Percentiles rank a stretch among this genome's conserved stretches.
Evolutionary conservation across 2,113 vertebrate species (phyloP).

Genomic region (Saimiri boliviensis): DNA sequence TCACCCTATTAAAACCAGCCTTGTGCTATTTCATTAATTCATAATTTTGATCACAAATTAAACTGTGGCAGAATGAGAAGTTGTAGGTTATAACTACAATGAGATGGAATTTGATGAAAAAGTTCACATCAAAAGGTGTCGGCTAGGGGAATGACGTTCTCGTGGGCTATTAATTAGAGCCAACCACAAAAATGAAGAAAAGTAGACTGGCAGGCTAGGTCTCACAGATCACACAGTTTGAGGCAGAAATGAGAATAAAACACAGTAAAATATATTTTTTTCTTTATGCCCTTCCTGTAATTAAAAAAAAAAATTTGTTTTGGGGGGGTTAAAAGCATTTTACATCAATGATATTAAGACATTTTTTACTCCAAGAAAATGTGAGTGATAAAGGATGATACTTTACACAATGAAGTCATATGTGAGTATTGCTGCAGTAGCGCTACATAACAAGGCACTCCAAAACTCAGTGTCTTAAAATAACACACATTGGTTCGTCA

Average conservation of each 20-base stretch:
- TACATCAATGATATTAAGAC: neutral
- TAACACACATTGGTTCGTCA: neutral
- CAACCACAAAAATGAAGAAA: neutral
- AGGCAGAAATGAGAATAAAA: neutral
- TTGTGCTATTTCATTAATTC: conserved; percentile 79
- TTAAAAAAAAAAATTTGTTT: neutral
- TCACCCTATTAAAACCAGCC: conserved; percentile 77
- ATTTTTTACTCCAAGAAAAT: neutral
- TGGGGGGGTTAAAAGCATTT: neutral
- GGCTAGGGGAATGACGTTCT: neutral
- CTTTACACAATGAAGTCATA: neutral
- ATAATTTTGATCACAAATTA: conserved; percentile 75
- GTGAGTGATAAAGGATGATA: neutral
- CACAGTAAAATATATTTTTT: neutral
- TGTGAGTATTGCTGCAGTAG: rapidly evolving
- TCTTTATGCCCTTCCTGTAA: neutral
- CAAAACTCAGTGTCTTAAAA: neutral
- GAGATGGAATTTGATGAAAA: conserved; percentile 72
- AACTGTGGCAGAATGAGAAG: conserved; percentile 38
- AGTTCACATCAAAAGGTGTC: conserved; percentile 62
- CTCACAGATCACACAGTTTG: neutral
- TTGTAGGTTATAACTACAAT: conserved; percentile 1
- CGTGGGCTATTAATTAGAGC: conserved; percentile 50
- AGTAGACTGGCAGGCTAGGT: neutral
- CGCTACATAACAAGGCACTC: neutral